Base-by-base conservation (phyloP, 1,140 invertebrate species). In the Hyles vespertilio region DNA sequence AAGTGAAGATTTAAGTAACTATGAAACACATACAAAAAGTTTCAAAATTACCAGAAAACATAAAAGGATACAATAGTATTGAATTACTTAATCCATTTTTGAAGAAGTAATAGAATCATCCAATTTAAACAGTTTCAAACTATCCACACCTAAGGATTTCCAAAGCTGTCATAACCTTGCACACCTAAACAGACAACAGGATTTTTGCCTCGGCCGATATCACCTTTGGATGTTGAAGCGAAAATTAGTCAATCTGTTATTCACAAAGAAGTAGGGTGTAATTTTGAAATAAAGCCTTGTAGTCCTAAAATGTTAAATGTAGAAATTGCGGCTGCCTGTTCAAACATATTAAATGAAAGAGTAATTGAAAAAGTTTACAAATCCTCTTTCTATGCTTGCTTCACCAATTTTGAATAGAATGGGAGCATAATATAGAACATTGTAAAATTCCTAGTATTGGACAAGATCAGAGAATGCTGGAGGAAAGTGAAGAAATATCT, bases 181-280 rank as follows among this genome's bases (percentile, higher is more conserved):
- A 58, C 61, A 51, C 55, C 60, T 34, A 74, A 75, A 71, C 70
- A 69, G 40, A 36, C 47, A 33, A 59, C 65, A 58, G 63, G 58
- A 44, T 56, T 65, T 7, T 43, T 72, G 43, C 68, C 74, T 33
- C 74, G 87, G 5, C 79, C 87, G 47, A 32, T 84, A 48, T 87
- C 87, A 55, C 87, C 87, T 43, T 71, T 90, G 56, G 89, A 90
- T 79, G 88, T 90, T 32, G 89, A 90, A 75, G 81, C 88, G 46
- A 90, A 90, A 79, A 90, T 90, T 62, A 90, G 85, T 68, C 89
- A 90, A 62, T 90, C 89, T 40, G 80, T 90, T 12, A 90, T 90
- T 65, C 89, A 89, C 57, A 90, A 90, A 75, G 89, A 90, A 69
- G 89, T 89, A 49, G 81, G 87, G 12, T 90, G 87, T 69, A 90